Evolutionary conservation across 2,113 vertebrate genomes (phyloP).

Genomic region (Ondatra zibethicus): DNA sequence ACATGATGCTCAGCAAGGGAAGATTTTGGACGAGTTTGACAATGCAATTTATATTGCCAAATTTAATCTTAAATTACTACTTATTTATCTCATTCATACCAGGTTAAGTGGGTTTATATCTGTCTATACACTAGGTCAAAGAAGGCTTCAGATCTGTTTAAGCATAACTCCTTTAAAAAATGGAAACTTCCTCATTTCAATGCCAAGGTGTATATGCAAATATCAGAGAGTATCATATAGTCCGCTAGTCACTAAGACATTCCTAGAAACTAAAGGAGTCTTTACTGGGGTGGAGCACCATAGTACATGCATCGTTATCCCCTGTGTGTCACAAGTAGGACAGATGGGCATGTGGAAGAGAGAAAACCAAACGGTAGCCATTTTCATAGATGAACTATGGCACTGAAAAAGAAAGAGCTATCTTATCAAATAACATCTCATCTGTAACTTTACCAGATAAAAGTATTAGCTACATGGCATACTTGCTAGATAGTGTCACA

Average conservation of each 20-base stretch:
- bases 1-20: not conserved
- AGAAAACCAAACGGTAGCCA: conserved; percentile 56
- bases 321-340: not conserved
- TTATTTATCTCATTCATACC: not conserved
- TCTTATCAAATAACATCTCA: conserved; percentile 6
- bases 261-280: not conserved
- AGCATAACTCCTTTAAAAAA: conserved; percentile 9
- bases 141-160: not conserved
- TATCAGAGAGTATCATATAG: not conserved
- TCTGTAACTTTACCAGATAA: conserved; percentile 67
- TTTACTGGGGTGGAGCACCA: not conserved
- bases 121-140: not conserved
- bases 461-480: conserved; percentile 46
- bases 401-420: conserved; percentile 54
- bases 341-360: not conserved
- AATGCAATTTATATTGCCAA: not conserved
- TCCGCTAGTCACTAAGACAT: not conserved
- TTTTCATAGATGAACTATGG: conserved; percentile 46
- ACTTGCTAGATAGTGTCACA: not conserved
- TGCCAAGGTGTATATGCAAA: not conserved
- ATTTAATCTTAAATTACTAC: not conserved
- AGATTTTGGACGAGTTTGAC: not conserved
- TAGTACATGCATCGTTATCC: not conserved
- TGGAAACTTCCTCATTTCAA: not conserved
- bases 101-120: not conserved